Base-by-base conservation (phyloP, 2,113 vertebrate genomes). In the cattle (Bos taurus) region DNA sequence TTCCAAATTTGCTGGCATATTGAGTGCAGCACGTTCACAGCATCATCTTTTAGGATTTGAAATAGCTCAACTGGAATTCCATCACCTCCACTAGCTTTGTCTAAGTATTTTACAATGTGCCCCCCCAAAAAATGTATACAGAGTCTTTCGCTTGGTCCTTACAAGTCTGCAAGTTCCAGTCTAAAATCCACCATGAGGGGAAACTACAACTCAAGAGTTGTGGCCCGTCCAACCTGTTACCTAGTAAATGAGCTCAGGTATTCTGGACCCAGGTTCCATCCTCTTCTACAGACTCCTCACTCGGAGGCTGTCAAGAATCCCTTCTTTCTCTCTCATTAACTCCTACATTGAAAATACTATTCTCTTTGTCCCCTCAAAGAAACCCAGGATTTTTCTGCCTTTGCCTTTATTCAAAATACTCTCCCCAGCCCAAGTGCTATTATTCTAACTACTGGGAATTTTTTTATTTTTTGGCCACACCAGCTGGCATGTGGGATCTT, bases 151-250 rank as follows among this genome's bases (percentile, higher is more conserved):
- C 84, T 85, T 74, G 36, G 78, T 60, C 54, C 43, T 90, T 88
- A 60, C 13, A 93, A 96, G 30, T 74, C 17, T 71, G 56, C n/a
- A 36, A 85, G 50, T 60, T 93, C 8, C 54, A 23, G 46, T 95
- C 92, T 80, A 95, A 89, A 5, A 95, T 92, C 52, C 59, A 91
- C 62, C 12, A 89, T 52, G 88, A 92, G 91, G 95, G 30, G 30
- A 96, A 95, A 60, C 43, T 54, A 88, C 16, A 88, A 67, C 14
- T 80, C 78, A 7, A 71, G 36, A 88, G 43, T 48, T 60, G 28
- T 67, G 36, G 83, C 77, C 74, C 21, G 11, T 15, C 57, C n/a
- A 90, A 62, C 25, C 23, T 80, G 17, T 57, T 40, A 83, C 64
- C 56, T 40, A 74, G 78, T 62, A 94, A 91, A 92, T 33, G 36